A percentile compares a stretch with the other conserved stretches of the same genome.
phyloP scores from a whole-genome alignment of 2,888 invertebrate genomes.

The Leptarthrus brevirostris region DNA sequence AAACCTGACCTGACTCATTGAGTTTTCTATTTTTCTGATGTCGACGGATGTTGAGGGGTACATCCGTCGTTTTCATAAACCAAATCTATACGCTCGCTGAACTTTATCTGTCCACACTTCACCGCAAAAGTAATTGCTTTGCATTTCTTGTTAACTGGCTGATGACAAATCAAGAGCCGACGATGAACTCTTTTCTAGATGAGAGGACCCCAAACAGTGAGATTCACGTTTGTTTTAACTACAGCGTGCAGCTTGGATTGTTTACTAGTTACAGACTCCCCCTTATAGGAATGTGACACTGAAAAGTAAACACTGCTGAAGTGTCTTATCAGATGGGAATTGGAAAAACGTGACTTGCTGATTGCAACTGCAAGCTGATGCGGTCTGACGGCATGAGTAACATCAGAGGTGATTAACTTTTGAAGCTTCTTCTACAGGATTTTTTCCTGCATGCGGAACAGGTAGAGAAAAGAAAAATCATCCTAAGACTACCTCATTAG shows the following conservation, averaged over 20 bases:
- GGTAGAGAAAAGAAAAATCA: neutral
- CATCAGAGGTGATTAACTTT: slow-evolving; percentile 32
- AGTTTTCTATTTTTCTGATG: slow-evolving; percentile 20
- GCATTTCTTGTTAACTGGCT: slow-evolving; percentile 10
- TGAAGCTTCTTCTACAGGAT: neutral
- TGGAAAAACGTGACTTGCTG: slow-evolving; percentile 36
- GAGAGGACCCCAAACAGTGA: neutral
- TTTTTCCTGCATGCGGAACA: neutral
- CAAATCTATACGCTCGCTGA: neutral
- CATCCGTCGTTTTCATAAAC: neutral
- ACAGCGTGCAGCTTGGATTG: neutral
- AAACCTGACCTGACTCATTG: slow-evolving; percentile 38
- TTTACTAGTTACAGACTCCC: slow-evolving; percentile 19
- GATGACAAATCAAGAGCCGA: slow-evolving; percentile 2
- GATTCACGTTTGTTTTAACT: neutral
- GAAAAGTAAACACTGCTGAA: slow-evolving; percentile 26
- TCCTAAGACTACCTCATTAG: neutral
- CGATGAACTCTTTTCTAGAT: neutral
- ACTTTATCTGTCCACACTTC: slow-evolving; percentile 1
- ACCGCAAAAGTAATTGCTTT: slow-evolving; percentile 30
- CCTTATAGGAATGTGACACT: slow-evolving; percentile 9
- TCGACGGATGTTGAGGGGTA: slow-evolving; percentile 28
- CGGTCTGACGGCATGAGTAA: slow-evolving; percentile 26
- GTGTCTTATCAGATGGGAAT: slow-evolving; percentile 39
- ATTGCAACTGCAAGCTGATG: slow-evolving; percentile 10